Evolutionary conservation across 1,140 invertebrate species (phyloP), one percentile per base, ranked within the genome.

Genomic region (Thaumetopoea pityocampa): DNA sequence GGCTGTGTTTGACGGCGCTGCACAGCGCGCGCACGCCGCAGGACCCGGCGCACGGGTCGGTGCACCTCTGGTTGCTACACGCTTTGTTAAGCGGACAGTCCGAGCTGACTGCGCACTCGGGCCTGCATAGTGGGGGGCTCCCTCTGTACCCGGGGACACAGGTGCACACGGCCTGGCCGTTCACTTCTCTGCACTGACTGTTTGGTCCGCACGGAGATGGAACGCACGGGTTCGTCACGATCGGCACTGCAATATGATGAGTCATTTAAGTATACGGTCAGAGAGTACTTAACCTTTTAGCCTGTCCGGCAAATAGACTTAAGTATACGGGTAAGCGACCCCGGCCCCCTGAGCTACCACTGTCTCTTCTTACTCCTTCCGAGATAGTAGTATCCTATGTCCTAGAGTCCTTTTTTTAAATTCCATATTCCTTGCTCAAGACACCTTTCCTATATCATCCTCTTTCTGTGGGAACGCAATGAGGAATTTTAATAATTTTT

Each of bases 21-120:
- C 90, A 92, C 36, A 83, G 70, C 5, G 90, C 89, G 44, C 86
- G 81, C n/a, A 88, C 68, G 5, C 90, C 90, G 67, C 90, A 92
- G 4, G 88, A 87, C 35, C 88, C 90, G 16, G 80, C 80, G 50
- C 90, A 92, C 12, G 90, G 90, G 58, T 91, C 82, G 17, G 86
- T 82, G 68, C 88, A 90, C 80, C 89, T 90, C 51, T 89, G 86
- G 59, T 89, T 88, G 38, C 83, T 79, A 56, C 88, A 89, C 7
- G 88, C 88, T 67, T 85, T 76, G 48, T 87, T 86, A 1, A 73
- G 52, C 22, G 82, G 47, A 66, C 89, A 90, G 48, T 90, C 89
- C 3, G 87, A 85, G 49, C 88, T 88, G 6, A 86, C 79, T 10
- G 88, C 69, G 57, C 88, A 90, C 68, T 90, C 88, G 6, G 89